Evolutionary conservation across 2,888 invertebrate species (phyloP).

Genomic region (Lottia scabra): DNA sequence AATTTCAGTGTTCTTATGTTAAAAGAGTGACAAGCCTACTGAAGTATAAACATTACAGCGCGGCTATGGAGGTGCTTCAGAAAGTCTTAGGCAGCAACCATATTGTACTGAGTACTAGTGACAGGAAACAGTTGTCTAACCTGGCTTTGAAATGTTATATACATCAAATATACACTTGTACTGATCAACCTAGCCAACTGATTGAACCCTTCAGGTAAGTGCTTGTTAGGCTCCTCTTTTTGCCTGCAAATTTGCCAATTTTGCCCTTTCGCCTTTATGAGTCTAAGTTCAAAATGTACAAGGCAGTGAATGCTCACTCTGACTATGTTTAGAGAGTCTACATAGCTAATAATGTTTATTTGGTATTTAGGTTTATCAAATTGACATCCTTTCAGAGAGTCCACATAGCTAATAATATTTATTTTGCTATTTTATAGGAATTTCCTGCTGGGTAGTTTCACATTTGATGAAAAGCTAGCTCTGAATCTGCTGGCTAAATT

Average conservation of each 20-base stretch:
- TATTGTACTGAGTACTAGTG: constrained; percentile 72
- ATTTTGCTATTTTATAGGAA: constrained; percentile 42
- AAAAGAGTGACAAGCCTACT: constrained; percentile 77
- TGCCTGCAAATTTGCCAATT: too few species aligned
- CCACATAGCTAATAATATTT: background rate
- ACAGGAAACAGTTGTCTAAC: constrained; percentile 77
- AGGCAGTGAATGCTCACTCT: too few species aligned
- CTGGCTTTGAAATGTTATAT: constrained; percentile 77
- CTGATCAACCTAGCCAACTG: constrained; percentile 8
- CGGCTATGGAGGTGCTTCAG: constrained; percentile 74
- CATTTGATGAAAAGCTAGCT: constrained; percentile 77
- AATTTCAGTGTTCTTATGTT: constrained; percentile 72
- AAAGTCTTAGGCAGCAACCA: constrained; percentile 73
- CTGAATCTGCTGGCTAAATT: constrained; percentile 77
- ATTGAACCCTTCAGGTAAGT: constrained; percentile 16
- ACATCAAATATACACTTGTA: constrained; percentile 71
- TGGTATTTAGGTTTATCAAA: too few species aligned
- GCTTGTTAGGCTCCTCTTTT: too few species aligned
- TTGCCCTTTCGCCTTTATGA: too few species aligned
- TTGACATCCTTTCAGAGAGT: too few species aligned
- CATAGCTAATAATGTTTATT: too few species aligned
- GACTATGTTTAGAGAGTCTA: too few species aligned
- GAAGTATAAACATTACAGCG: constrained; percentile 75
- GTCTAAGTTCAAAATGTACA: too few species aligned
- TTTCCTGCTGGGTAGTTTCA: constrained; percentile 75